These are phyloP conservation scores for Halesus radiatus DNA, from an alignment of 1,140 invertebrate species.

Conservation along the genomic window DNA sequence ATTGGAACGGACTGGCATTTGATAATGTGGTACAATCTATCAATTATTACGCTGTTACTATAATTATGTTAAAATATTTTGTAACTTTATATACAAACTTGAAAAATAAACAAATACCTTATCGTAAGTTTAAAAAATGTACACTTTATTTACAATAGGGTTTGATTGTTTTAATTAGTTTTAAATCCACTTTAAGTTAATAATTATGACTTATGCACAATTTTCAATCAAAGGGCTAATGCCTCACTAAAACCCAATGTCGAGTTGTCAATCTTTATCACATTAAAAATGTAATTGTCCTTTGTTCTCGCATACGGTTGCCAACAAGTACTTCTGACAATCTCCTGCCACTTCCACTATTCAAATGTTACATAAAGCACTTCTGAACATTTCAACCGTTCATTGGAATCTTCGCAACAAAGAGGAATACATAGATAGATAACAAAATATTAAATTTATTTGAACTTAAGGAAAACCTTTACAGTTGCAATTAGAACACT, in stretches of 20 bases:
- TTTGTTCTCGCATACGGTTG: conserved; percentile 46
- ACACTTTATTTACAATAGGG: conserved; percentile 56
- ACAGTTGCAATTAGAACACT: too few relatives aligned
- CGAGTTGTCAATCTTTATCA: conserved; percentile 20
- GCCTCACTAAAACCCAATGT: conserved; percentile 41
- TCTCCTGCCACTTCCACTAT: background rate
- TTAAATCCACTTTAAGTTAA: conserved; percentile 40
- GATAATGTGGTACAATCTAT: background rate
- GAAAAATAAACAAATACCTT: conserved; percentile 50
- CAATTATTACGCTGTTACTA: conserved; percentile 23
- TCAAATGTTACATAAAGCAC: conserved; percentile 29
- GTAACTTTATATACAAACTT: conserved; percentile 49
- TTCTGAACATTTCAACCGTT: conserved; percentile 6
- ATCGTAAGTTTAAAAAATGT: conserved; percentile 41
- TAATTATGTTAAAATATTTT: conserved; percentile 23
- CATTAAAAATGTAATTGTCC: conserved; percentile 50
- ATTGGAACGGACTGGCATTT: conserved; percentile 50
- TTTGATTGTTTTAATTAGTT: conserved; percentile 52
- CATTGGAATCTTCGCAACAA: background rate
- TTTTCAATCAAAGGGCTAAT: conserved; percentile 29
- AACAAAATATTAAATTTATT: too few relatives aligned
- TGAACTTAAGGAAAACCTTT: too few relatives aligned
- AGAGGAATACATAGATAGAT: too few relatives aligned
- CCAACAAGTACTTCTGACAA: conserved; percentile 41
- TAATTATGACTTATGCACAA: conserved; percentile 51